Conservation (phyloP, 2,113 vertebrate genomes). For the Origma solitaria region DNA sequence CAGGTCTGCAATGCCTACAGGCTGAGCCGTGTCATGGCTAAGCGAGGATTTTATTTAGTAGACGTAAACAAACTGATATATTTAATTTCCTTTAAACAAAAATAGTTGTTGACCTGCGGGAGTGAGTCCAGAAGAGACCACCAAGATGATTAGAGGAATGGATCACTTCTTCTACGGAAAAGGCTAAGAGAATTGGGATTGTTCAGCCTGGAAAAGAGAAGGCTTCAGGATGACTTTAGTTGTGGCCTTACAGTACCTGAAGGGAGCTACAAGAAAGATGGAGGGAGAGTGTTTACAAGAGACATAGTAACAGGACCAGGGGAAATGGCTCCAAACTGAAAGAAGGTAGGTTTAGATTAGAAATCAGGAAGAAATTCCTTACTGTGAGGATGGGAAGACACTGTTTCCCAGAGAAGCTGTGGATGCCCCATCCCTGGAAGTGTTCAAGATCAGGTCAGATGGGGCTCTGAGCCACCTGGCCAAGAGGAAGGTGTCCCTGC, state of each 20-base stretch:
- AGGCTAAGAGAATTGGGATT: not conserved
- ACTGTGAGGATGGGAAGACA: not conserved
- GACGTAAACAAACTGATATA: not conserved
- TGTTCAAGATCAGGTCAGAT: not conserved
- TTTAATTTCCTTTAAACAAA: not conserved
- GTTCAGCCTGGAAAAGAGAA: not conserved
- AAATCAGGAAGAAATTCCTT: not conserved
- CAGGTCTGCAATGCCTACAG: not conserved
- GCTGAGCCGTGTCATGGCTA: not conserved
- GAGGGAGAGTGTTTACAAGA: not conserved
- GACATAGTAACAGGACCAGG: not conserved
- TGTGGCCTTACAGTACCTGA: not conserved
- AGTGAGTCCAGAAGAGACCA: not conserved
- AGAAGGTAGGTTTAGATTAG: not conserved
- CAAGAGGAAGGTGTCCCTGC: not conserved
- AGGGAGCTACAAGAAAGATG: not conserved
- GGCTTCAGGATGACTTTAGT: not conserved
- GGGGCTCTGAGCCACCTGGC: not conserved
- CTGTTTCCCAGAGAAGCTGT: not conserved
- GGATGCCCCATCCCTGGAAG: not conserved
- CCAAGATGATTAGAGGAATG: not conserved
- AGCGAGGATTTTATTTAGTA: not conserved
- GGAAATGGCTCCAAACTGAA: not conserved
- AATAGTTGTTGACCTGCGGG: not conserved
- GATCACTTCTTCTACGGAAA: not conserved